Conservation (phyloP, 1,140 invertebrate species). For the Dufourea novaeangliae region DNA sequence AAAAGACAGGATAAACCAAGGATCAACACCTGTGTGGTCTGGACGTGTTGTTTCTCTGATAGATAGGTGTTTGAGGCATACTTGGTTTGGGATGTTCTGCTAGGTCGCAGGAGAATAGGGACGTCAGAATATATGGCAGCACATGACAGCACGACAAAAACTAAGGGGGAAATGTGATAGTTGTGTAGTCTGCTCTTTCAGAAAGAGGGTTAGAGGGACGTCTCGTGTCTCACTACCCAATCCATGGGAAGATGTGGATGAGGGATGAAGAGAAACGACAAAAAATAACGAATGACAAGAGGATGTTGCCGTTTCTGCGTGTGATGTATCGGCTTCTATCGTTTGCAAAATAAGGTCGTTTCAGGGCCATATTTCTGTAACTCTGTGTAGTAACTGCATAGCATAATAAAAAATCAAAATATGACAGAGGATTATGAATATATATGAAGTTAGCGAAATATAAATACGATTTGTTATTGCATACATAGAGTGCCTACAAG, state of each 20-base stretch:
- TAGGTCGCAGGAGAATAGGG: constrained; percentile 58
- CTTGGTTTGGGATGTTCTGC: constrained; percentile 45
- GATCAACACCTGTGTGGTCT: neutral
- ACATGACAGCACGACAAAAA: constrained; percentile 71
- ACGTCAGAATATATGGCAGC: constrained; percentile 71
- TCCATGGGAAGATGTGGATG: constrained; percentile 24
- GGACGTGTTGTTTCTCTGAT: constrained; percentile 21
- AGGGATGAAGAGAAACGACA: neutral
- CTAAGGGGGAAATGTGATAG: constrained; percentile 75
- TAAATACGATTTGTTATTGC: too few relatives aligned
- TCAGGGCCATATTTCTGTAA: constrained; percentile 8
- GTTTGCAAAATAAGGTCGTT: constrained; percentile 49
- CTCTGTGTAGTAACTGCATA: constrained; percentile 9
- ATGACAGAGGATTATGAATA: too few relatives aligned
- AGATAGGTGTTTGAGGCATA: constrained; percentile 13
- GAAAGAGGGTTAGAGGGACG: constrained; percentile 25
- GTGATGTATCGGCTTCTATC: constrained; percentile 54
- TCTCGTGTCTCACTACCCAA: neutral
- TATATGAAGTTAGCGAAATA: too few relatives aligned
- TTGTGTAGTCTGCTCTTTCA: constrained; percentile 71
- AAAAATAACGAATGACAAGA: constrained; percentile 48
- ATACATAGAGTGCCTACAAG: too few relatives aligned
- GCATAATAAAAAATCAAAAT: too few relatives aligned
- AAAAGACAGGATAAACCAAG: neutral
- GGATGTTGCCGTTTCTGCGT: constrained; percentile 39